phyloP scores from a whole-genome alignment of 2,797 vertebrate species.

The Manis pentadactyla region DNA sequence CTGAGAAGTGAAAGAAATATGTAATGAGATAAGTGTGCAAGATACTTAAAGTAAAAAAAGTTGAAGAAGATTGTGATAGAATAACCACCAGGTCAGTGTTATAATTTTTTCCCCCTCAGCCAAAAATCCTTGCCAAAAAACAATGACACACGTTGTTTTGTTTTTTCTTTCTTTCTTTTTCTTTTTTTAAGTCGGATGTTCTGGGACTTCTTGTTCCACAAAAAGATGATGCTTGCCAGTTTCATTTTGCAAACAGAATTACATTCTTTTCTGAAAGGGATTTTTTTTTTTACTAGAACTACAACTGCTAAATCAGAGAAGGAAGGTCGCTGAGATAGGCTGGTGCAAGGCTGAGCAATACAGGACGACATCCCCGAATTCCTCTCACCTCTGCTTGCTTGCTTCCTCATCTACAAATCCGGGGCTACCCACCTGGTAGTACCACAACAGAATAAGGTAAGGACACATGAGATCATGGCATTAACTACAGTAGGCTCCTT shows the following conservation, averaged over 20 bases:
- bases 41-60: constrained; percentile 44
- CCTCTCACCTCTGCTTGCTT: not conserved
- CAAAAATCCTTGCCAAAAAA: constrained; percentile 62
- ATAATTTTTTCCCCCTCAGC: constrained; percentile 23
- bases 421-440: constrained; percentile 26
- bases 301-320: not conserved
- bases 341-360: not conserved
- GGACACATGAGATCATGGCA: constrained; percentile 74
- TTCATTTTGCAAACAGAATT: constrained; percentile 72
- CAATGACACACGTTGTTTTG: not conserved
- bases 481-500: constrained; percentile 29
- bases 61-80: constrained; percentile 40
- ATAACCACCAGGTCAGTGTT: constrained; percentile 15
- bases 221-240: constrained; percentile 61
- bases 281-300: constrained; percentile 29
- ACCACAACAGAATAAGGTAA: not conserved
- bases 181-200: constrained; percentile 64
- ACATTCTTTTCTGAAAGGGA: constrained; percentile 50
- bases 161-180: not conserved
- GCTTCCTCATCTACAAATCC: not conserved
- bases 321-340: not conserved
- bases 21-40: not conserved
- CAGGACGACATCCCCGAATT: not conserved
- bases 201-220: constrained; percentile 69
- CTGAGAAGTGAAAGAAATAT: not conserved